Base-by-base conservation (phyloP, 2,113 vertebrate genomes). In the Microcebus murinus region DNA sequence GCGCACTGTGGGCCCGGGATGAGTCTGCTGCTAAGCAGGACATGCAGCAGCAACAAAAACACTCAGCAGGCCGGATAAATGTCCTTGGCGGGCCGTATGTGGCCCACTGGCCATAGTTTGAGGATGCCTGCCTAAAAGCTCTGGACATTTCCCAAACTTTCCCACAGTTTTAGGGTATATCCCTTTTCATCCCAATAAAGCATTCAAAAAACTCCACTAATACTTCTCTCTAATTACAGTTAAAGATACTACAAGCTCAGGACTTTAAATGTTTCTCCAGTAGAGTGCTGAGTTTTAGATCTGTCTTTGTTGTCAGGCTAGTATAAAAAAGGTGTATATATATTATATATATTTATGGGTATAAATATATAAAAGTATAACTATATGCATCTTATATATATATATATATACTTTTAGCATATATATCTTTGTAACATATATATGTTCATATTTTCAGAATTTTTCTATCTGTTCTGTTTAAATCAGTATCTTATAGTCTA, bases 241-340 rank as follows among this genome's bases (percentile, higher is more conserved):
- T 65, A 86, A 95, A 80, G n/a, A 31, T 36, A 57, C 27, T 80
- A 27, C 25, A 97, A 90, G 65, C 23, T 63, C 10, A 90, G 84
- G 39, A 92, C 31, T 89, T 95, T 77, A 90, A 79, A 65, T 63
- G 74, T 91, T 68, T 96, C 36, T 73, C n/a, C 85, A 55, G 3
- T 29, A 82, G 7, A 63, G 6, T 94, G 29, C 45, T 82, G 48
- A 87, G 31, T 91, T 92, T 89, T 70, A 39, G 27, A 14, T 80
- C n/a, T 92, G 31, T 50, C 3, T 89, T 57, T 89, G 34, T 85
- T 96, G 27, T 92, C 36, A 91, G 61, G 27, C 21, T 73, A 42
- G 17, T 55, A 50, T 55, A 42, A 42, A 4, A 18, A 27, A 4
- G 3, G 23, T 59, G 9, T 25, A 11, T 9, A 2, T 48, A 34